These are phyloP conservation scores for Hydrozoanthus tunicans DNA, from an alignment of 64 coral and sea anemone genomes.

Conservation along the genomic window DNA sequence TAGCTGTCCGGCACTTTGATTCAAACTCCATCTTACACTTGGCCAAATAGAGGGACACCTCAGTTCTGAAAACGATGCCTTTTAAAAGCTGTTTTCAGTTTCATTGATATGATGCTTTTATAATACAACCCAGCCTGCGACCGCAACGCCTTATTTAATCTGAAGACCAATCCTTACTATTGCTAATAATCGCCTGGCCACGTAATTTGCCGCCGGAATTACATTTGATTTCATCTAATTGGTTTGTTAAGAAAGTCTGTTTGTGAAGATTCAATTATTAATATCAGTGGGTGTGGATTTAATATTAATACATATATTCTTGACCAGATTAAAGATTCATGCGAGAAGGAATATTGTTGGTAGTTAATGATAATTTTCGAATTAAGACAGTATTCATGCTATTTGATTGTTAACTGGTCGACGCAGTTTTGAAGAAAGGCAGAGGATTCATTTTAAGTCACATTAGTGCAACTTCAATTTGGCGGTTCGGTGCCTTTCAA, in stretches of 20 bases:
- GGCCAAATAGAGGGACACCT: neutral
- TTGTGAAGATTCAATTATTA: constrained; percentile 1
- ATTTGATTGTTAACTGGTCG: neutral
- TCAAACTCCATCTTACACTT: constrained; percentile 1
- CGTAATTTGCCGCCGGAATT: neutral
- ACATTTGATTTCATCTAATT: constrained; percentile 22
- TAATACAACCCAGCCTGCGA: neutral
- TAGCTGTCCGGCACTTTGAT: constrained; percentile 15
- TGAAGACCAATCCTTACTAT: constrained; percentile 1
- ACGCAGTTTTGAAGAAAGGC: neutral
- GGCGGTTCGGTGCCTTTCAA: neutral
- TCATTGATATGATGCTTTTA: neutral
- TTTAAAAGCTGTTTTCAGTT: neutral
- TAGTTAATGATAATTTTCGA: neutral
- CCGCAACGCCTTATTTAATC: neutral
- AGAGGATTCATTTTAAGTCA: neutral
- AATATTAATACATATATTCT: neutral
- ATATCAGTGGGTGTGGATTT: neutral
- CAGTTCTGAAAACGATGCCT: neutral
- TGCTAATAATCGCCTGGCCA: neutral
- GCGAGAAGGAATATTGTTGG: neutral
- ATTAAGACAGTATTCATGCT: neutral
- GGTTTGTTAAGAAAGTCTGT: constrained; percentile 23
- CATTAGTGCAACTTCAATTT: neutral
- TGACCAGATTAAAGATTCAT: neutral